These are phyloP conservation scores for Xenopus tropicalis DNA, from an alignment of 2,113 vertebrate species.

Conservation along the genomic window UCB_Xtro_10.0 CM004443.2:210504501-210505000, in stretches of 20 bases:
- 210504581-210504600: neutral
- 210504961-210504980: too few species aligned
- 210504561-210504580: neutral
- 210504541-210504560: neutral
- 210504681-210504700: constrained; percentile 66
- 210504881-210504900: too few species aligned
- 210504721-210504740: constrained; percentile 63
- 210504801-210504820: too few species aligned
- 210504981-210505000: too few species aligned
- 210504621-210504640: constrained; percentile 50
- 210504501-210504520: too few species aligned
- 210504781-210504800: too few species aligned
- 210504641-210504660: constrained; percentile 57
- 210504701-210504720: constrained; percentile 60
- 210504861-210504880: too few species aligned
- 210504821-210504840: neutral
- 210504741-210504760: constrained; percentile 62
- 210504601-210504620: neutral
- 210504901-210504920: too few species aligned
- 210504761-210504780: constrained; percentile 56
- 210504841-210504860: too few species aligned
- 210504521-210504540: too few species aligned
- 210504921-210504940: too few species aligned
- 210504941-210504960: too few species aligned
- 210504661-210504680: constrained; percentile 53